Evolutionary conservation across 2,888 invertebrate species (phyloP).

Genomic region (Ecliptopera silaceata): DNA sequence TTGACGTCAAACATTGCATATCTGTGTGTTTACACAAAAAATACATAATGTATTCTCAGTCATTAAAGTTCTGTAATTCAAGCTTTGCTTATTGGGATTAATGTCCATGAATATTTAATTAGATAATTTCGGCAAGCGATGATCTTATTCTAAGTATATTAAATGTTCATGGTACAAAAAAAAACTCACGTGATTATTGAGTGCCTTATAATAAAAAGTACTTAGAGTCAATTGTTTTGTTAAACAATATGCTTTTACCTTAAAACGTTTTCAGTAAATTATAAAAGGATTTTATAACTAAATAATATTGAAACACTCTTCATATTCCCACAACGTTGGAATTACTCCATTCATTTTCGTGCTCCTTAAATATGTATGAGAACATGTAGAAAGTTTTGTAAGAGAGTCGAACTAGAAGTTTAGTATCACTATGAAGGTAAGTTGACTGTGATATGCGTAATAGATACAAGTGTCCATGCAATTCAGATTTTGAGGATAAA

Average conservation of each 20-base stretch:
- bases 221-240: neutral
- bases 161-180: too few relatives aligned
- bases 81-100: too few relatives aligned
- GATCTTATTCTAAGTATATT: too few relatives aligned
- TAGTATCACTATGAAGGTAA: conserved; percentile 12
- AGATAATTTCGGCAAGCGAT: too few relatives aligned
- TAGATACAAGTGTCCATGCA: conserved; percentile 15
- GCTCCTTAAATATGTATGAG: conserved; percentile 24
- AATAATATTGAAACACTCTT: conserved; percentile 17
- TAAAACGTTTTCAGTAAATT: neutral
- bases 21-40: too few relatives aligned
- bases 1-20: too few relatives aligned
- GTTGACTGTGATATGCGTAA: conserved; percentile 11
- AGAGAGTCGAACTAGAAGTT: conserved; percentile 19
- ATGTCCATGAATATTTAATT: too few relatives aligned
- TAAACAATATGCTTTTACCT: neutral
- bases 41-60: too few relatives aligned
- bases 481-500: conserved; percentile 1
- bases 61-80: too few relatives aligned
- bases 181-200: too few relatives aligned
- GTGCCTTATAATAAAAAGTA: too few relatives aligned
- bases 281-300: conserved; percentile 8
- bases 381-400: conserved; percentile 19
- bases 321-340: conserved; percentile 21
- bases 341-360: conserved; percentile 27